A percentile compares a stretch with the other conserved stretches of the same genome.
phyloP scores from a whole-genome alignment of 2,888 invertebrate genomes.

The Eilema griseolum region DNA sequence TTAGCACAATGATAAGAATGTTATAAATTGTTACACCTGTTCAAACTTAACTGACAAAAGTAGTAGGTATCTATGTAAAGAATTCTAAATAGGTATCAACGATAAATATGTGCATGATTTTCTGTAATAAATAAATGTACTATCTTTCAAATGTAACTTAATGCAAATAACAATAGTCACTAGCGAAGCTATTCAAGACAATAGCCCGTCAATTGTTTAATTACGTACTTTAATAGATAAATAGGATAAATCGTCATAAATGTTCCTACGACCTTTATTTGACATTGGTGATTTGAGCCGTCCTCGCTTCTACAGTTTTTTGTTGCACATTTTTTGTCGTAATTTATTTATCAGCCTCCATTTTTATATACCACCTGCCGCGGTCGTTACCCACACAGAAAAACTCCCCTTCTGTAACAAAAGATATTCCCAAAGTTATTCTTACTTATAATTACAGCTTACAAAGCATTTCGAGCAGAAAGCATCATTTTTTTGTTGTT shows the following conservation, averaged over 20 bases:
- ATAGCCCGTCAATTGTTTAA: not conserved
- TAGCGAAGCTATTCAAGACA: not conserved
- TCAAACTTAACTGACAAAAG: constrained; percentile 26
- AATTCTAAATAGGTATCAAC: not conserved
- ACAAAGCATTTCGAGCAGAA: constrained; percentile 79
- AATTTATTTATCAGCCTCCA: constrained; percentile 77
- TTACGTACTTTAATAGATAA: too few species aligned
- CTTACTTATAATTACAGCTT: constrained; percentile 82
- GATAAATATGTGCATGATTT: not conserved
- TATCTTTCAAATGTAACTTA: not conserved
- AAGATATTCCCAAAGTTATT: constrained; percentile 84
- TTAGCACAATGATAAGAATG: constrained; percentile 22
- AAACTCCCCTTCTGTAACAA: constrained; percentile 81
- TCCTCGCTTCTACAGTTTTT: constrained; percentile 70
- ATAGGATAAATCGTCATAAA: constrained; percentile 39
- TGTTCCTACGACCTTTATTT: constrained; percentile 76
- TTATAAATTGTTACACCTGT: constrained; percentile 26
- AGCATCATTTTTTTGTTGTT: constrained; percentile 70
- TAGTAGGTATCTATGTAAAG: constrained; percentile 14
- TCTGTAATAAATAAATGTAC: not conserved
- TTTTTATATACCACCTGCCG: constrained; percentile 83
- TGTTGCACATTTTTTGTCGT: constrained; percentile 73
- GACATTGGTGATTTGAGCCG: constrained; percentile 72
- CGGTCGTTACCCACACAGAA: constrained; percentile 83
- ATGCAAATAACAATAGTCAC: not conserved